Conservation (phyloP, 2,113 vertebrate genomes). For the Cheirogaleus medius region DNA sequence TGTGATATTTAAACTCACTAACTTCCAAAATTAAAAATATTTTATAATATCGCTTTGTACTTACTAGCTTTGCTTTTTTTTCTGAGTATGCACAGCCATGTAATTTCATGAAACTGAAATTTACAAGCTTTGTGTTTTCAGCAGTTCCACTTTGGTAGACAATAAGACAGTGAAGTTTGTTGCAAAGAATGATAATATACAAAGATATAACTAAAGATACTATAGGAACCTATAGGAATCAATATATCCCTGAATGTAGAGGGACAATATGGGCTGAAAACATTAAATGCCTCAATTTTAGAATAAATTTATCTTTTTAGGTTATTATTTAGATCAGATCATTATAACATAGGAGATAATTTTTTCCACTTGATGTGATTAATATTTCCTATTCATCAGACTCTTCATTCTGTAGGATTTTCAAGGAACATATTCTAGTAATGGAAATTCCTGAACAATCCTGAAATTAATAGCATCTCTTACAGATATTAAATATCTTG, state of each 20-base stretch:
- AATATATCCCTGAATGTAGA: background rate
- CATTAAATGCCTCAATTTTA: background rate
- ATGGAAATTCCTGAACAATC: background rate
- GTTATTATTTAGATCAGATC: background rate
- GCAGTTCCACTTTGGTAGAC: background rate
- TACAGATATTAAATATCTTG: background rate
- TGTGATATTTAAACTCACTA: background rate
- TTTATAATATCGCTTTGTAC: background rate
- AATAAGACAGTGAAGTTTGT: background rate
- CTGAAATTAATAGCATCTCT: background rate
- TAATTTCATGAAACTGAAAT: conserved; percentile 3
- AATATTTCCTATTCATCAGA: background rate
- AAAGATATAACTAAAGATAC: background rate
- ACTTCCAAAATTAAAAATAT: background rate
- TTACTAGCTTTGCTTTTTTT: background rate
- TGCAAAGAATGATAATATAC: background rate
- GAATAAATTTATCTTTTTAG: background rate
- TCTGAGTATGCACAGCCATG: background rate
- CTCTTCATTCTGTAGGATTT: background rate
- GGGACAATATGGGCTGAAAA: background rate
- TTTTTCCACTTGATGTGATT: background rate
- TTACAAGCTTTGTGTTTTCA: background rate
- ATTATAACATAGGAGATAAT: background rate
- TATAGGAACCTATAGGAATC: background rate
- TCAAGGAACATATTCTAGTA: background rate